Percentiles rank a stretch among this genome's conserved stretches.
phyloP scores from a whole-genome alignment of 2,888 invertebrate species.

The Teinopalpus imperialis region DNA sequence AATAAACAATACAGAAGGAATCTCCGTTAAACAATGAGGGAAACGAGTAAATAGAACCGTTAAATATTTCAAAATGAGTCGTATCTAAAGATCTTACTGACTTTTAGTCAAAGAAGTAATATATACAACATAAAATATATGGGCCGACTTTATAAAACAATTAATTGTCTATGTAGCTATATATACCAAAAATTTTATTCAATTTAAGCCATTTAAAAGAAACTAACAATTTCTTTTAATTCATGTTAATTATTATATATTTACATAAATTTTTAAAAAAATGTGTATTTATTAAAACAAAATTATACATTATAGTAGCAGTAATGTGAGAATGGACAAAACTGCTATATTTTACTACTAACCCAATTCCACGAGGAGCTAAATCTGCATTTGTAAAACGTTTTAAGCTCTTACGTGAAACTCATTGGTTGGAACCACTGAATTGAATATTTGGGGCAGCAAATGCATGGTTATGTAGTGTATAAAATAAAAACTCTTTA shows the following conservation, averaged over 20 bases:
- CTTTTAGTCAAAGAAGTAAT: not conserved
- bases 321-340: too few relatives aligned
- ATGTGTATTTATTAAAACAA: too few relatives aligned
- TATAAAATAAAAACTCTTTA: too few relatives aligned
- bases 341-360: not conserved
- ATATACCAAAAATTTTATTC: too few relatives aligned
- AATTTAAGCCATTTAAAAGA: too few relatives aligned
- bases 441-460: not conserved
- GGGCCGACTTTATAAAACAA: too few relatives aligned
- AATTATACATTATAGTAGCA: too few relatives aligned
- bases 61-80: conserved; percentile 3
- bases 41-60: conserved; percentile 8
- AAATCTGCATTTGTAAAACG: conserved; percentile 5
- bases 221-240: too few relatives aligned
- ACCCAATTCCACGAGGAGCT: not conserved
- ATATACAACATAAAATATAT: too few relatives aligned
- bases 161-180: too few relatives aligned
- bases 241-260: too few relatives aligned
- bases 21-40: conserved; percentile 4
- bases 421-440: not conserved
- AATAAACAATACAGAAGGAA: conserved; percentile 7
- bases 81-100: not conserved
- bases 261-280: too few relatives aligned
- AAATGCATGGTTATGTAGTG: not conserved
- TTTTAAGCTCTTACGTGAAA: not conserved